A percentile compares a stretch with the other conserved stretches of the same genome.
These are phyloP conservation scores for Troides oblongomaculatus DNA, from an alignment of 2,888 invertebrate species.

Conservation along the genomic window DNA sequence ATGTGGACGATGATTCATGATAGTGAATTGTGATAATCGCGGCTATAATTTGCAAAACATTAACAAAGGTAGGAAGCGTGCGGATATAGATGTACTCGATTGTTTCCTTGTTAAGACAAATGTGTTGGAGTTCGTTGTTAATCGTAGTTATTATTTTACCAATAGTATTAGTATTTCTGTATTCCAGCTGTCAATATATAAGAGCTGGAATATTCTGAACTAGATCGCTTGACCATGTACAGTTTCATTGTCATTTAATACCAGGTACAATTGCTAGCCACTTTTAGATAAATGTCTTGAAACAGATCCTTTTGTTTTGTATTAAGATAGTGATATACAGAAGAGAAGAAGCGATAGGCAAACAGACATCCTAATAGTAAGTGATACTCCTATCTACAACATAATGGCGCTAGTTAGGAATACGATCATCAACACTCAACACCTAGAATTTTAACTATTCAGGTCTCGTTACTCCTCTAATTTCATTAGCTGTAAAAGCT, in stretches of 20 bases:
- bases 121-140: neutral
- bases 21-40: slow-evolving; percentile 8
- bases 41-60: slow-evolving; percentile 2
- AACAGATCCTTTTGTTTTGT: neutral
- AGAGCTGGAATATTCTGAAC: no score
- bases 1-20: slow-evolving; percentile 6
- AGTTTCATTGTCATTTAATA: neutral
- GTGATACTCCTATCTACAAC: no score
- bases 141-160: neutral
- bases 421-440: no score
- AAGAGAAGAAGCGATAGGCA: no score
- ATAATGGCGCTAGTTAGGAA: no score
- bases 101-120: slow-evolving; percentile 3
- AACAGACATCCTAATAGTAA: no score
- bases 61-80: slow-evolving; percentile 11
- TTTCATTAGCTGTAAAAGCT: no score
- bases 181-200: neutral
- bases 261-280: neutral
- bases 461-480: no score
- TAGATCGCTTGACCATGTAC: no score
- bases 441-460: no score
- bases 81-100: neutral
- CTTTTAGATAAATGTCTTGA: neutral
- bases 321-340: neutral
- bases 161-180: neutral